These are phyloP conservation scores for Belgica antarctica DNA, from an alignment of 2,888 invertebrate genomes.

Conservation along the genomic window DNA sequence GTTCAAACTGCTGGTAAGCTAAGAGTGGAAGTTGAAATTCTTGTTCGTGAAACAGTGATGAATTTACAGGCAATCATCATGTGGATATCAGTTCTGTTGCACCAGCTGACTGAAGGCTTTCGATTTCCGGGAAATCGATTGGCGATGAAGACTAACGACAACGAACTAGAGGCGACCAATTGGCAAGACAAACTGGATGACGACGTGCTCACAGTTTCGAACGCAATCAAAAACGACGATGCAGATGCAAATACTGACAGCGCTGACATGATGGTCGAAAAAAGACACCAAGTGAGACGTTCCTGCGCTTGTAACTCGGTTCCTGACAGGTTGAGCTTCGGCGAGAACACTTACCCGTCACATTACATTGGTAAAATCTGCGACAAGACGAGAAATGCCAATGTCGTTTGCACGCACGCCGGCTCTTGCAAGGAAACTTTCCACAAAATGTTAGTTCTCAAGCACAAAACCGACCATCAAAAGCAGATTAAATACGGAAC, in stretches of 20 bases:
- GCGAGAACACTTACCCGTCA: neutral
- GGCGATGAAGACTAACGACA: neutral
- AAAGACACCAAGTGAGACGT: neutral
- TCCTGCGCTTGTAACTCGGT: neutral
- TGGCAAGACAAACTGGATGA: too few species aligned
- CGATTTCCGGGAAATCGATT: neutral
- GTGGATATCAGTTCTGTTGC: neutral
- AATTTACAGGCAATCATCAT: neutral
- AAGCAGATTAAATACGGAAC: neutral
- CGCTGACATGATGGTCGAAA: neutral
- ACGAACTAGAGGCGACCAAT: neutral
- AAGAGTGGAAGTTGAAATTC: neutral
- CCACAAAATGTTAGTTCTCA: neutral
- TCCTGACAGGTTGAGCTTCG: neutral
- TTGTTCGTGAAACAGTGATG: neutral
- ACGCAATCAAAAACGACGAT: neutral
- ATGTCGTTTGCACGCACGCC: neutral
- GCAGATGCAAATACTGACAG: neutral
- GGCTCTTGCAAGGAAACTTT: neutral
- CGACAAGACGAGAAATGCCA: neutral
- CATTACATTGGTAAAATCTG: neutral
- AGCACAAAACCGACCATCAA: neutral
- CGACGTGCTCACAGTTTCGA: too few species aligned
- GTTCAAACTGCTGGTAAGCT: constrained; percentile 27
- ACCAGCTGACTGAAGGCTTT: neutral